Evolutionary conservation across 2,888 invertebrate genomes (phyloP).

Genomic region (Cephus nigrinus): DNA sequence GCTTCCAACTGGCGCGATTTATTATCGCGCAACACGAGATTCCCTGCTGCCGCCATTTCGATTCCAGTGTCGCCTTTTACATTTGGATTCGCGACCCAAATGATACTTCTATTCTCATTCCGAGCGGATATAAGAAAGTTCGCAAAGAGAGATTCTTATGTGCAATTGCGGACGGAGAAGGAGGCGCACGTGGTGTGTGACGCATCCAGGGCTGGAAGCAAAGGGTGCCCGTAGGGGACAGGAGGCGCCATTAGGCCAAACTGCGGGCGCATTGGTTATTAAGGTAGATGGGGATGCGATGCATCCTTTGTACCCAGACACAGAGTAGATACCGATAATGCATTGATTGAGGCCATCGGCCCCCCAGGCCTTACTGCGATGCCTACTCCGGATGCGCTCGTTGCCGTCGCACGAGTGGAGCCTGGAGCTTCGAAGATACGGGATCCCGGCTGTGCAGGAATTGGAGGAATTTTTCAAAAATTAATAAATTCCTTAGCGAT

Average conservation of each 20-base stretch:
- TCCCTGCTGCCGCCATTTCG: neutral
- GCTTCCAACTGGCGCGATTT: constrained; percentile 36
- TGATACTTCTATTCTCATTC: neutral
- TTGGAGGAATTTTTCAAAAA: neutral
- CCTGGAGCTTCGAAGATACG: no score
- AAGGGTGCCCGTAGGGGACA: neutral
- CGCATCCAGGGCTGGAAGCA: neutral
- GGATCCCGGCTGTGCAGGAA: no score
- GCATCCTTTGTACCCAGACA: neutral
- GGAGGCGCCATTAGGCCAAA: neutral
- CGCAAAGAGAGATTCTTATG: no score
- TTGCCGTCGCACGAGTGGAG: neutral
- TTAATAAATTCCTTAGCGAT: no score
- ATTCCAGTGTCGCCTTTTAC: neutral
- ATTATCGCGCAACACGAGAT: constrained; percentile 2
- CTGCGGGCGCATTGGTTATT: neutral
- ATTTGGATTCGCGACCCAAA: neutral
- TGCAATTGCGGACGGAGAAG: no score
- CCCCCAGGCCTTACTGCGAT: no score
- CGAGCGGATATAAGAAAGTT: no score
- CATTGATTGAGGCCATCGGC: constrained; percentile 27
- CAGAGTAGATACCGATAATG: constrained; percentile 25
- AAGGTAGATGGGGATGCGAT: neutral
- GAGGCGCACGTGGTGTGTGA: neutral
- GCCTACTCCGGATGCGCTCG: neutral